These are phyloP conservation scores for Agriopis leucophaearia DNA, from an alignment of 2,888 invertebrate genomes.

Conservation along the genomic window DNA sequence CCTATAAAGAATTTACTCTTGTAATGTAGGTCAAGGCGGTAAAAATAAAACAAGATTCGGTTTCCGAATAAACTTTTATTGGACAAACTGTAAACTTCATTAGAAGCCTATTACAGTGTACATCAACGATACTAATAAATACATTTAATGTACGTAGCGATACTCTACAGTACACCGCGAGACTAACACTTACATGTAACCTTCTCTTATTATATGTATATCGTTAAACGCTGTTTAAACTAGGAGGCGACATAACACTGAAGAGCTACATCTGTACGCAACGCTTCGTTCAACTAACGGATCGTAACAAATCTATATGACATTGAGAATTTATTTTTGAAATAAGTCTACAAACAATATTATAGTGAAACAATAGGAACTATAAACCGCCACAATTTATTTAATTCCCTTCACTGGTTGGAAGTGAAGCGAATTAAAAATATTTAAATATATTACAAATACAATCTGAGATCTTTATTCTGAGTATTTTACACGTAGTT, in stretches of 20 bases:
- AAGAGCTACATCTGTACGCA: slow-evolving; percentile 74
- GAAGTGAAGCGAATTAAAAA: slow-evolving; percentile 59
- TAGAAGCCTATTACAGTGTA: slow-evolving; percentile 73
- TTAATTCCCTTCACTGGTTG: slow-evolving; percentile 66
- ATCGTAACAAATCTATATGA: slow-evolving; percentile 1
- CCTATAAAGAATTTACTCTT: background rate
- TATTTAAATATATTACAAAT: slow-evolving; percentile 3
- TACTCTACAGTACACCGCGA: slow-evolving; percentile 45
- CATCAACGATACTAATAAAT: slow-evolving; percentile 78
- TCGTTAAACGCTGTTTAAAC: slow-evolving; percentile 45
- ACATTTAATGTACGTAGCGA: slow-evolving; percentile 58
- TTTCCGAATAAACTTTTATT: slow-evolving; percentile 84
- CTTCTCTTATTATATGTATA: slow-evolving; percentile 22
- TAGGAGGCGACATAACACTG: slow-evolving; percentile 75
- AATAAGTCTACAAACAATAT: slow-evolving; percentile 12
- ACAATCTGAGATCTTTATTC: background rate
- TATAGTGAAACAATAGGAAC: slow-evolving; percentile 62
- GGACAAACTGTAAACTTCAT: slow-evolving; percentile 75
- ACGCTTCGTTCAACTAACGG: slow-evolving; percentile 40
- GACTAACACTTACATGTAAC: slow-evolving; percentile 45
- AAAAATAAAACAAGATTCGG: slow-evolving; percentile 68
- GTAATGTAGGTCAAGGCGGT: background rate
- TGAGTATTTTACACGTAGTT: slow-evolving; percentile 16
- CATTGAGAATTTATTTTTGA: background rate
- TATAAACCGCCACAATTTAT: slow-evolving; percentile 51